Percentiles rank a stretch among this genome's conserved stretches.
Conservation (phyloP, 2,888 invertebrate species). For the Athripsodes cinereus region DNA sequence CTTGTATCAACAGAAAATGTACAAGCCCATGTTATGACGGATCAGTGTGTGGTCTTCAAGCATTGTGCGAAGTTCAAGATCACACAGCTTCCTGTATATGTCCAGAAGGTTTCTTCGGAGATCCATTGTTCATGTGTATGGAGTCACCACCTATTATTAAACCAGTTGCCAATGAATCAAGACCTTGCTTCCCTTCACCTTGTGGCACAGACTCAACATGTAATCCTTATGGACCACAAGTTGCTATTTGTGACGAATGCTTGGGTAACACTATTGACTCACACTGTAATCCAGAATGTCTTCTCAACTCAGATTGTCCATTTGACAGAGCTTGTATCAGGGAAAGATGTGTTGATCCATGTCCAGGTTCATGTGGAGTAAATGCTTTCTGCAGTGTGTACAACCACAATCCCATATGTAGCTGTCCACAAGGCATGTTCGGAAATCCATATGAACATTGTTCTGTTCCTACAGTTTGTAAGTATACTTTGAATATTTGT, state of each 20-base stretch:
- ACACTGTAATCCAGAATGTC: conserved; percentile 75
- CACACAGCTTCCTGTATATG: conserved; percentile 81
- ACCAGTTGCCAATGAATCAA: conserved; percentile 55
- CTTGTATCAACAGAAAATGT: conserved; percentile 72
- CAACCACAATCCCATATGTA: conserved; percentile 67
- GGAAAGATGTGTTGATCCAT: conserved; percentile 70
- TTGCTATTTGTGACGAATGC: conserved; percentile 77
- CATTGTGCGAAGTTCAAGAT: conserved; percentile 70
- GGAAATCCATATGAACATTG: conserved; percentile 79
- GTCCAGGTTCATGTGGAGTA: conserved; percentile 72
- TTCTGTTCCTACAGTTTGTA: conserved; percentile 50
- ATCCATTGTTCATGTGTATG: conserved; percentile 72
- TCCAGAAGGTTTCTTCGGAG: conserved; percentile 69
- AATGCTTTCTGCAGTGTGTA: conserved; percentile 66
- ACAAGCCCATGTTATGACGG: conserved; percentile 64
- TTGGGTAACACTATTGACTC: conserved; percentile 63
- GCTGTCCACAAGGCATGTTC: conserved; percentile 58
- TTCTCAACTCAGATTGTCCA: conserved; percentile 73
- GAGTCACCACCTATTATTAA: conserved; percentile 49
- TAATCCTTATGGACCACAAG: conserved; percentile 64
- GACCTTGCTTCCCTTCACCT: conserved; percentile 73
- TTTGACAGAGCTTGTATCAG: conserved; percentile 71
- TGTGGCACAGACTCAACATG: conserved; percentile 65
- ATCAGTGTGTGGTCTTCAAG: conserved; percentile 73
- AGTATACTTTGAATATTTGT: conserved; percentile 31